Base-by-base conservation (phyloP, 2,888 invertebrate genomes). In the Heliconius charithonia region DNA sequence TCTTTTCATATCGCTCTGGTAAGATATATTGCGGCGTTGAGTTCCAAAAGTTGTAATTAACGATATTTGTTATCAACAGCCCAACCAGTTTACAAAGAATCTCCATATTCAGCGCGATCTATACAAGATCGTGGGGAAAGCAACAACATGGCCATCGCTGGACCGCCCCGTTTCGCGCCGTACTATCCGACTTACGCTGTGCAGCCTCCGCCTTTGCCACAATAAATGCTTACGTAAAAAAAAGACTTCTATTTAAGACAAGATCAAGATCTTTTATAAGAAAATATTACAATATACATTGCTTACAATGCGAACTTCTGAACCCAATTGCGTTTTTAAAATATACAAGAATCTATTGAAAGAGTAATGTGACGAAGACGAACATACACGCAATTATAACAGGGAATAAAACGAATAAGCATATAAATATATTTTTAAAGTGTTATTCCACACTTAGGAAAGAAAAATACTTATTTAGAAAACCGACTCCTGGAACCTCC, bases 31-130 rank as follows among this genome's bases (percentile, higher is more conserved):
- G 4, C 41, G 13, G 4, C 41, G 13, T 41, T 41, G 41, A 2
- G 13, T 41, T 41, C 12, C 41, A 3, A n/a, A 22, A 59, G n/a
- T 19, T n/a, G 16, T 32, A 41, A 29, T 37, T 19, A 67, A 41
- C 41, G 63, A 9, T 22, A 78, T 74, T 67, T 51, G 72, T 19
- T 41, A 27, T 91, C 91, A 3, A 27, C 89, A 97, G 97, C 96
- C 83, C 95, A 96, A 81, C 97, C 97, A 4, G 95, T 96, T 29
- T 97, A 96, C 88, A 96, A 96, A 81, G 96, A 96, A 88, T 96
- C 96, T 27, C 89, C 94, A 67, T 96, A 95, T 85, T 93, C 95
- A n/a, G 96, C 96, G 6, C 93, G 95, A 74, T 96, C 95, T 80
- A 96, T 97, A 72, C 95, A 96, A 79, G 96, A 97, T 82, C 93